Percentiles rank a stretch among this genome's conserved stretches.
Evolutionary conservation across 2,113 vertebrate genomes (phyloP).

Genomic region (Typhlomys cinereus): DNA sequence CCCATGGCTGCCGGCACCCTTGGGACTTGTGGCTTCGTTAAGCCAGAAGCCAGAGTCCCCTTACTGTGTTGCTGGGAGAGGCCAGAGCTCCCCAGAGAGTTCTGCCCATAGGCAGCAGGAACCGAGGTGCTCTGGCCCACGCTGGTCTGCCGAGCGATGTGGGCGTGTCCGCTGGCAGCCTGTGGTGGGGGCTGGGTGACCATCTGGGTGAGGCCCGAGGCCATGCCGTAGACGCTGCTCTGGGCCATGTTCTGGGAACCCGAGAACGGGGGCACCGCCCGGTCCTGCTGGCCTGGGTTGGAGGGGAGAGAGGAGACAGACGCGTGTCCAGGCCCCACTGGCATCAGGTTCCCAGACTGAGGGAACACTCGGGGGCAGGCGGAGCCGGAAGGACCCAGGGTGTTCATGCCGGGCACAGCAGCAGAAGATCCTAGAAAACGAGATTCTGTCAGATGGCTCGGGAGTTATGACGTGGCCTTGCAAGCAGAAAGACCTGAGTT

Average conservation of each 20-base stretch:
- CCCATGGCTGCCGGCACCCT: constrained; percentile 86
- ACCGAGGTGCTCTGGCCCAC: constrained; percentile 83
- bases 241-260: constrained; percentile 90
- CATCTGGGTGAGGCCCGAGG: constrained; percentile 84
- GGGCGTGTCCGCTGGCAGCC: constrained; percentile 83
- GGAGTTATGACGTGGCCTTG: no score
- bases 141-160: constrained; percentile 87
- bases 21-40: constrained; percentile 91
- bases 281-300: constrained; percentile 87
- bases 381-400: constrained; percentile 88
- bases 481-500: no score
- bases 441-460: no score
- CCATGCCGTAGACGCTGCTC: constrained; percentile 89
- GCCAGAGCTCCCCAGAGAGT: constrained; percentile 85
- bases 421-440: constrained; percentile 89
- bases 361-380: constrained; percentile 92
- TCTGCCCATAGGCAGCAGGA: constrained; percentile 90
- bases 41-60: constrained; percentile 86
- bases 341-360: constrained; percentile 92
- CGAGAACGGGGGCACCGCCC: constrained; percentile 88
- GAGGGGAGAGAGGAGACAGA: constrained; percentile 86
- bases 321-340: constrained; percentile 88
- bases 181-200: constrained; percentile 84
- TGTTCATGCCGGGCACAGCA: constrained; percentile 88
- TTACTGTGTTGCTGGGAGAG: constrained; percentile 90